phyloP scores from a whole-genome alignment of 2,888 invertebrate species.

The Subacronicta megacephala region DNA sequence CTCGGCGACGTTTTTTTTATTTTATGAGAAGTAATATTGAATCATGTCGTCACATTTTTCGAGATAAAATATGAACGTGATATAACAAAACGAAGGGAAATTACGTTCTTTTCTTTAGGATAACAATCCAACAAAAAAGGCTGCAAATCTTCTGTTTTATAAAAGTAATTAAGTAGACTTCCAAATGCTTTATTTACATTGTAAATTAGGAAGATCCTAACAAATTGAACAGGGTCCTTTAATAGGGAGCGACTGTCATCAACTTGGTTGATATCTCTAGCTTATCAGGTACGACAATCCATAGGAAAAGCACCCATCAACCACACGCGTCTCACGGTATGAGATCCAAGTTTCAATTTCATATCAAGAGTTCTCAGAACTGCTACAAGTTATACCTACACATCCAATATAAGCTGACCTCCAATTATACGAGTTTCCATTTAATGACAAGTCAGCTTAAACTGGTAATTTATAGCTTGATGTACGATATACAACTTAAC shows the following conservation, averaged over 20 bases:
- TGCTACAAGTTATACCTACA: too few relatives aligned
- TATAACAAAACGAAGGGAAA: neutral
- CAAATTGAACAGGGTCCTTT: too few relatives aligned
- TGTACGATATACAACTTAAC: slow-evolving; percentile 6
- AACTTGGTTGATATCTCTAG: too few relatives aligned
- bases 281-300: too few relatives aligned
- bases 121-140: neutral
- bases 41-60: neutral
- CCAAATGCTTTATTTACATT: slow-evolving; percentile 11
- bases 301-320: slow-evolving; percentile 1
- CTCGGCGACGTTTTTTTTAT: neutral
- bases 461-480: too few relatives aligned
- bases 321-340: slow-evolving; percentile 13
- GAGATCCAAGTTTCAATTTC: slow-evolving; percentile 28
- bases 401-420: too few relatives aligned
- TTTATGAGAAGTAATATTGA: slow-evolving; percentile 2
- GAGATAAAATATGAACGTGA: neutral
- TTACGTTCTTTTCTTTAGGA: neutral
- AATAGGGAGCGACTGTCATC: too few relatives aligned
- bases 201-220: slow-evolving; percentile 18
- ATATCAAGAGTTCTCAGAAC: too few relatives aligned
- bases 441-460: too few relatives aligned
- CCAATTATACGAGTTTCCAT: too few relatives aligned
- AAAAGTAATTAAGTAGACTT: slow-evolving; percentile 8
- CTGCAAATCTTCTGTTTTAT: slow-evolving; percentile 7